phyloP scores from a whole-genome alignment of 2,797 vertebrate genomes.

The Melanotaenia pygmaea region DNA sequence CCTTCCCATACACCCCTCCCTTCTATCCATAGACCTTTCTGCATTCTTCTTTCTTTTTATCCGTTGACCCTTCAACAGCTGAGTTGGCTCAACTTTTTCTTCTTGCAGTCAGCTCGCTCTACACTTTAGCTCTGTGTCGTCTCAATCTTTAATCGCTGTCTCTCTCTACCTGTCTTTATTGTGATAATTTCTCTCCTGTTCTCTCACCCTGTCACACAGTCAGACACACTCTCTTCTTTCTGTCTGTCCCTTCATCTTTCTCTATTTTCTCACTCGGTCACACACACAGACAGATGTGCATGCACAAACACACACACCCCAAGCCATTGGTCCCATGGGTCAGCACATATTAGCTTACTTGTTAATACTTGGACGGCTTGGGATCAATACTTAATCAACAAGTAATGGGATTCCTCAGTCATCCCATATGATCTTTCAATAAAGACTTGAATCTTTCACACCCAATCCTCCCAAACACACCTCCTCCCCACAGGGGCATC shows the following conservation, averaged over 20 bases:
- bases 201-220: conserved; percentile 55
- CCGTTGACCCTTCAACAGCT: conserved; percentile 42
- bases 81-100: conserved; percentile 41
- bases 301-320: conserved; percentile 53
- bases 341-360: conserved; percentile 99
- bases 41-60: conserved; percentile 35
- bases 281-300: conserved; percentile 59
- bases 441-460: conserved; percentile 93
- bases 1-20: conserved; percentile 10
- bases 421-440: conserved; percentile 99
- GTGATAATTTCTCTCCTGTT: conserved; percentile 60
- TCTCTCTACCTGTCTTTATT: conserved; percentile 60
- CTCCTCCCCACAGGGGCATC: conserved; percentile 26
- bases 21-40: conserved; percentile 31
- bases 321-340: conserved; percentile 96
- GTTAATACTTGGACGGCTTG: conserved; percentile 94
- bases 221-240: conserved; percentile 71
- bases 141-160: conserved; percentile 59
- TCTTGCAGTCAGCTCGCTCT: conserved; percentile 35
- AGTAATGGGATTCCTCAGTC: conserved; percentile 99
- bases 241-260: conserved; percentile 24
- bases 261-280: conserved; percentile 51
- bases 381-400: conserved; percentile 99
- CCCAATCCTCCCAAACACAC: conserved; percentile 23
- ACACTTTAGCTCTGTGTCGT: conserved; percentile 31